Conservation (phyloP, 2,888 invertebrate species). For the Mayetiola destructor region DNA sequence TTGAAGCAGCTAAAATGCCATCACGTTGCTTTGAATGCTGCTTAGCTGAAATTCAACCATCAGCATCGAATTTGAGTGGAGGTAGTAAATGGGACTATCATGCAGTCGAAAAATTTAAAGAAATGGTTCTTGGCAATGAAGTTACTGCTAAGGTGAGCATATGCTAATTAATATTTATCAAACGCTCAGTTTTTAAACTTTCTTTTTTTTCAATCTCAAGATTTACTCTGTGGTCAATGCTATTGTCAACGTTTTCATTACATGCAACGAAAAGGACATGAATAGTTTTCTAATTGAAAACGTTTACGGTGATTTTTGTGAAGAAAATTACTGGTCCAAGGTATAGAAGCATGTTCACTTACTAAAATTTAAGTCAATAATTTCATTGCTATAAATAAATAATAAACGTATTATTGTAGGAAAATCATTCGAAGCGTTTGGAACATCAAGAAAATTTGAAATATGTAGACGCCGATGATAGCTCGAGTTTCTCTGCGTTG, state of each 20-base stretch:
- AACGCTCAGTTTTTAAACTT: not conserved
- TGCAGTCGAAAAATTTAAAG: not conserved
- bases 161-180: not conserved
- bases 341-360: slow-evolving; percentile 28
- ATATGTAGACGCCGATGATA: not conserved
- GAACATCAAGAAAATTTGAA: no score
- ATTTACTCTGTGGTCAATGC: slow-evolving; percentile 68
- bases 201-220: slow-evolving; percentile 10
- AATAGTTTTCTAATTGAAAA: slow-evolving; percentile 49
- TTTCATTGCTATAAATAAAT: not conserved
- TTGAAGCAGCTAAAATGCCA: slow-evolving; percentile 29
- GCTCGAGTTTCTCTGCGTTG: slow-evolving; percentile 26
- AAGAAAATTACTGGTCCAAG: slow-evolving; percentile 67
- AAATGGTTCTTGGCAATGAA: not conserved
- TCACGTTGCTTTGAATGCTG: slow-evolving; percentile 57
- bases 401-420: slow-evolving; percentile 29
- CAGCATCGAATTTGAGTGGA: slow-evolving; percentile 27
- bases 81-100: not conserved
- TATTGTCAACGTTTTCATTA: slow-evolving; percentile 52
- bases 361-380: not conserved
- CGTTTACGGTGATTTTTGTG: slow-evolving; percentile 49
- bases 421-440: slow-evolving; percentile 41
- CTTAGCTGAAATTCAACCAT: slow-evolving; percentile 55
- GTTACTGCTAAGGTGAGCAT: not conserved
- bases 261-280: slow-evolving; percentile 36